Base-by-base conservation (phyloP, 2,888 invertebrate species). In the Amiota communis region DNA sequence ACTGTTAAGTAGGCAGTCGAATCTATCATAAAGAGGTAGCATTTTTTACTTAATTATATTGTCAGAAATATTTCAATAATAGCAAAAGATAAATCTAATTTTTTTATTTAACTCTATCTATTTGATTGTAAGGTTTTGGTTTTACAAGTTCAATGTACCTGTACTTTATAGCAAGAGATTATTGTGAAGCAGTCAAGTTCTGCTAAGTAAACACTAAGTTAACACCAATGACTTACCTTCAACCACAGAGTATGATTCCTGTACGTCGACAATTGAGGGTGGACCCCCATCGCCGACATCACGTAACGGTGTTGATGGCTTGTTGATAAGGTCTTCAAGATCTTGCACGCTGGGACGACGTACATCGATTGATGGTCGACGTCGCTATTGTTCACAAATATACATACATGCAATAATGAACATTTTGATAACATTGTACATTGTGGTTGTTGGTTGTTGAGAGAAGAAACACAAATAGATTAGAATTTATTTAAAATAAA, bases 191-290 rank as follows among this genome's bases (percentile, higher is more conserved):
- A 36, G 3, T 36, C 23, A 23, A 23, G 23, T 23, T 23, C 36
- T 36, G 36, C 36, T 36, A 6, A 36, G 2, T 6, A 36, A 36
- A 36, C 6, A n/a, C n/a, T n/a, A n/a, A n/a, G 2, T 6, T 36
- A 36, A 36, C 2, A 36, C 36, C 3, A 36, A 36, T 36, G 4
- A 78, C 81, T 81, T 89, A 98, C 98, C 98, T 95, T 99, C 99
- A 90, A 97, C 95, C 74, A 97, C 97, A 64, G 98, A 96, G 91
- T 98, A 98, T 88, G 96, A 98, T 89, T 97, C 97, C 90, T 97
- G 96, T 63, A 96, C 95, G 90, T 97, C 97, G 80, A 97, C 94
- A 89, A 98, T 98, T 80, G 93, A 93, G 57, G 98, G 97, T 79
- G 97, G 96, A 76, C 96, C 97, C 79, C 93, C 93, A 87, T 93